Conservation (phyloP, 1,140 invertebrate genomes). For the Drosophila azteca region DNA sequence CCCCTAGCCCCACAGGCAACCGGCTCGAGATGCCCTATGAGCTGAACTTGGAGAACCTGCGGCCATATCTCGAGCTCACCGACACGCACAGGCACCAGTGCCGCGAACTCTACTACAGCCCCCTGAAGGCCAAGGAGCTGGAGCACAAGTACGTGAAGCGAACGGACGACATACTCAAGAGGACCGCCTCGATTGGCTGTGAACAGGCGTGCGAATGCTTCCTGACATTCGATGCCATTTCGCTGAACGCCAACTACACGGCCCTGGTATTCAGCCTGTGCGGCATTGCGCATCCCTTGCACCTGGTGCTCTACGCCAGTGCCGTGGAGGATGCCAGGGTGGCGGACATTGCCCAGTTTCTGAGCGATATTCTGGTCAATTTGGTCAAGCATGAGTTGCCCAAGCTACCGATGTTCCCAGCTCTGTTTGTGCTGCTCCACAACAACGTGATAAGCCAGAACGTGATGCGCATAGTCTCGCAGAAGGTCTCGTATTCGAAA, state of each 20-base stretch:
- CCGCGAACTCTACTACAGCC: too few species aligned
- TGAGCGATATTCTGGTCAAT: constrained; percentile 42
- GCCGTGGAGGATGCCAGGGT: constrained; percentile 35
- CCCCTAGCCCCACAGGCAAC: too few species aligned
- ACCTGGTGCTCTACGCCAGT: constrained; percentile 34
- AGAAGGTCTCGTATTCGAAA: not conserved
- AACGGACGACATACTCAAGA: not conserved
- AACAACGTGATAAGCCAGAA: constrained; percentile 24
- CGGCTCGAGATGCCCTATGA: constrained; percentile 9
- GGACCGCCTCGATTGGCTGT: not conserved
- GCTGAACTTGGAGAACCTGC: constrained; percentile 1
- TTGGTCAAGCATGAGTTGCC: constrained; percentile 32
- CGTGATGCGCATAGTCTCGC: constrained; percentile 10
- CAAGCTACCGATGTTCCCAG: constrained; percentile 8
- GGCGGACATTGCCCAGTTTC: constrained; percentile 15
- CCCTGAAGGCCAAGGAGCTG: too few species aligned
- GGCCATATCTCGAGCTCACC: constrained; percentile 15
- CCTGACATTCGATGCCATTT: constrained; percentile 30
- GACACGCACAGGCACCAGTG: not conserved
- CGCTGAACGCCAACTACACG: constrained; percentile 31
- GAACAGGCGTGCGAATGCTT: constrained; percentile 39
- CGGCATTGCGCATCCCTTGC: constrained; percentile 31
- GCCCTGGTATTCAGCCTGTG: constrained; percentile 30
- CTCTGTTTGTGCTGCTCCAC: constrained; percentile 27
- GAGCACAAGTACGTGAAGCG: constrained; percentile 47